Conservation (phyloP, 2,797 vertebrate genomes). For the Notolepis coatsorum region DNA sequence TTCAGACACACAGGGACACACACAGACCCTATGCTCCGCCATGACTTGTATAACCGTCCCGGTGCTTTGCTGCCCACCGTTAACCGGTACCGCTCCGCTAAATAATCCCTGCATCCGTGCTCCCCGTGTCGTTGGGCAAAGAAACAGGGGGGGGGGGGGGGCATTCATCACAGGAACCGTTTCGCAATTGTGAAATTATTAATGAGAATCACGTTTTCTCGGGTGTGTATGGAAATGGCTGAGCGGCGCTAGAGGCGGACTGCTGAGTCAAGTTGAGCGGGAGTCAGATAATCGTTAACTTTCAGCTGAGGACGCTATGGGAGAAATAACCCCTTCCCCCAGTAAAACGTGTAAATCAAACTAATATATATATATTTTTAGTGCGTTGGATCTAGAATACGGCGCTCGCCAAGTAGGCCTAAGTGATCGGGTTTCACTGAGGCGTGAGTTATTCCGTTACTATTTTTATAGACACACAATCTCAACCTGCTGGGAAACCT, state of each 20-base stretch:
- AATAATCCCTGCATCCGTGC: conserved; percentile 44
- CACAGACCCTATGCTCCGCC: conserved; percentile 42
- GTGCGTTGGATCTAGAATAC: conserved; percentile 44
- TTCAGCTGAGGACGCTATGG: conserved; percentile 22
- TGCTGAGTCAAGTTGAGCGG: conserved; percentile 1
- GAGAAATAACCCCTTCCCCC: conserved; percentile 53
- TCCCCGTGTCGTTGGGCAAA: neutral
- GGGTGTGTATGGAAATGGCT: conserved; percentile 8
- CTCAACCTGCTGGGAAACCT: conserved; percentile 43
- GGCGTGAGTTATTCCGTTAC: conserved; percentile 47
- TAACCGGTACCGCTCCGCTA: conserved; percentile 48
- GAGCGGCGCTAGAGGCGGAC: neutral
- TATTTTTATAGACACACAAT: conserved; percentile 65
- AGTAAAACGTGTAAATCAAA: conserved; percentile 60
- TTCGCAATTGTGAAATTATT: conserved; percentile 33
- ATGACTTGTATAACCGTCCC: conserved; percentile 55
- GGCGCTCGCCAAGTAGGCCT: conserved; percentile 43
- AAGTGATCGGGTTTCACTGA: conserved; percentile 60
- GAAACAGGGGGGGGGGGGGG: conserved; percentile 18
- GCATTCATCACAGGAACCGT: conserved; percentile 27
- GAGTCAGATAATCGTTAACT: conserved; percentile 34
- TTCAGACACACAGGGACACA: conserved; percentile 34
- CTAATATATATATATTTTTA: conserved; percentile 43
- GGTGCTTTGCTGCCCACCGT: conserved; percentile 45
- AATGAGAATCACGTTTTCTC: conserved; percentile 19